phyloP scores from a whole-genome alignment of 1,140 invertebrate genomes.

The Lysiphlebus fabarum region DNA sequence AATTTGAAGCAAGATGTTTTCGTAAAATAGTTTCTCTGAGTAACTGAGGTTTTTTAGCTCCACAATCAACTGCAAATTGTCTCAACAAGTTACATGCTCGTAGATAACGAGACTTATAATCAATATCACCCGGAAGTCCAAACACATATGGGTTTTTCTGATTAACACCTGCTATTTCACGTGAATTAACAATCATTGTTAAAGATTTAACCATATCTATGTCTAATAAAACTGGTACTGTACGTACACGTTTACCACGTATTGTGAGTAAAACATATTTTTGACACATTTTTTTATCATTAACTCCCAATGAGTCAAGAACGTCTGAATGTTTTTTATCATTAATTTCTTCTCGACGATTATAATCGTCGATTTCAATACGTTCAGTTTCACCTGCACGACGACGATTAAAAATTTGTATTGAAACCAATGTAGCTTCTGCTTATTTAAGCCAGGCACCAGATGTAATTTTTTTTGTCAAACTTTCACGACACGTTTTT shows the following conservation, averaged over 20 bases:
- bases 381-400: constrained; percentile 22
- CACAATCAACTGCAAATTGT: constrained; percentile 14
- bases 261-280: constrained; percentile 13
- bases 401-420: constrained; percentile 25
- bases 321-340: constrained; percentile 11
- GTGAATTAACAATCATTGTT: constrained; percentile 6
- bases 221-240: constrained; percentile 17
- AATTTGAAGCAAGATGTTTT: constrained; percentile 23
- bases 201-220: constrained; percentile 5
- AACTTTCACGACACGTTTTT: too few species aligned
- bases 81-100: constrained; percentile 21
- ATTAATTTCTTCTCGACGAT: constrained; percentile 2
- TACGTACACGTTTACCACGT: constrained; percentile 17
- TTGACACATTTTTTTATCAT: constrained; percentile 13
- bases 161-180: constrained; percentile 7
- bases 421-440: constrained; percentile 10
- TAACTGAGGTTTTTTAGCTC: constrained; percentile 4
- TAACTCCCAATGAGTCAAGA: too few species aligned
- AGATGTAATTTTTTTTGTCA: too few species aligned
- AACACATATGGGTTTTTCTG: constrained; percentile 19
- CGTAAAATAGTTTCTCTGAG: constrained; percentile 15
- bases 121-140: constrained; percentile 2
- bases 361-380: constrained; percentile 10
- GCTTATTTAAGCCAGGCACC: constrained; percentile 18
- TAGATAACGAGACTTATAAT: constrained; percentile 2